phyloP scores from a whole-genome alignment of 1,140 invertebrate genomes.

The Mamestra configurata region DNA sequence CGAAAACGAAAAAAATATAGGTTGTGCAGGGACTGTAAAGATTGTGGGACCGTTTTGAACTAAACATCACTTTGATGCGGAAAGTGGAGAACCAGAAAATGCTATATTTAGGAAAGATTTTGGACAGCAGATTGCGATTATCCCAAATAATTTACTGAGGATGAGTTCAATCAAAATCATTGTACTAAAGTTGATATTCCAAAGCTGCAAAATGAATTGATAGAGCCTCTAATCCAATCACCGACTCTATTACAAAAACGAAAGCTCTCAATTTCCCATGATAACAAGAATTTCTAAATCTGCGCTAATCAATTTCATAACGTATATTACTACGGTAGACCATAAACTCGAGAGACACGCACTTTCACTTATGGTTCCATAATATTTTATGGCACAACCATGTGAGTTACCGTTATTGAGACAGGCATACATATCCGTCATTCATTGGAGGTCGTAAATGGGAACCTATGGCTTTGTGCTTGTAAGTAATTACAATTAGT shows the following conservation, averaged over 20 bases:
- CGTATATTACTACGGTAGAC: background rate
- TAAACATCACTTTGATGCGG: too few relatives aligned
- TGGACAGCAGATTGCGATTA: background rate
- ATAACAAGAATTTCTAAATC: conserved; percentile 7
- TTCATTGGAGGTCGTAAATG: conserved; percentile 3
- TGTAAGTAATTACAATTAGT: background rate
- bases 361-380: conserved; percentile 31
- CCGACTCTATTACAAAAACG: background rate
- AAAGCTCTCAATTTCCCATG: conserved; percentile 23
- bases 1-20: too few relatives aligned
- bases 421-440: conserved; percentile 7
- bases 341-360: conserved; percentile 9
- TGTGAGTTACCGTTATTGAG: background rate
- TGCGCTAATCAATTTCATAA: conserved; percentile 40
- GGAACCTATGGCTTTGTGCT: background rate
- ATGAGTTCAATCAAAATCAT: too few relatives aligned
- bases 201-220: too few relatives aligned
- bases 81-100: too few relatives aligned
- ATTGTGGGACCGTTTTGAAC: too few relatives aligned
- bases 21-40: too few relatives aligned
- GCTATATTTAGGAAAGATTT: too few relatives aligned
- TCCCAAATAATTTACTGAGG: background rate
- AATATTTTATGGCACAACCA: conserved; percentile 13
- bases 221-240: too few relatives aligned
- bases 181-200: too few relatives aligned